These are phyloP conservation scores for Aproaerema taeniolella DNA, from an alignment of 2,888 invertebrate genomes.

Conservation along the genomic window DNA sequence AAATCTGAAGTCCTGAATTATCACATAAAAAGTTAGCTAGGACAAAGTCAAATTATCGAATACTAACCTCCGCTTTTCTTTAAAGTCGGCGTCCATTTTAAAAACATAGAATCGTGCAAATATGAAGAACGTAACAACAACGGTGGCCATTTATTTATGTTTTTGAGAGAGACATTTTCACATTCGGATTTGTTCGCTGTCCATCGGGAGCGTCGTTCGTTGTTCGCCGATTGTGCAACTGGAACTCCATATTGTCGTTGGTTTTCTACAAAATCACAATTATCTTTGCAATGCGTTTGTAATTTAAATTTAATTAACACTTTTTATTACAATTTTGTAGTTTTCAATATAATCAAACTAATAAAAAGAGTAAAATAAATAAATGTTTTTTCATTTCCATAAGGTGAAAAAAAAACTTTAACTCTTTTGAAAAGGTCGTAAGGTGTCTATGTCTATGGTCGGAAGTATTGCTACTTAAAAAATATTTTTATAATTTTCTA, in stretches of 20 bases:
- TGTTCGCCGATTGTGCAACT: conserved; percentile 31
- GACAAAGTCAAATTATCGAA: too few species aligned
- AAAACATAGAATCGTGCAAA: conserved; percentile 54
- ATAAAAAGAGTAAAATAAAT: neutral
- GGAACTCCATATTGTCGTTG: conserved; percentile 26
- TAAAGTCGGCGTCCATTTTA: conserved; percentile 69
- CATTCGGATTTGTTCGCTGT: conserved; percentile 55
- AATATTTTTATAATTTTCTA: too few species aligned
- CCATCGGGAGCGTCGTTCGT: conserved; percentile 29
- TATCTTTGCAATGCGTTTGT: neutral
- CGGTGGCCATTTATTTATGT: conserved; percentile 76
- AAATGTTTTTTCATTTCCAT: neutral
- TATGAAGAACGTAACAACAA: conserved; percentile 68
- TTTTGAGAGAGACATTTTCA: conserved; percentile 57
- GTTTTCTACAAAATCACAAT: neutral
- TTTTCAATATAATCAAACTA: too few species aligned
- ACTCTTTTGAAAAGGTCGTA: neutral
- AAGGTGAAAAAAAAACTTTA: neutral
- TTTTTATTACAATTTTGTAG: too few species aligned
- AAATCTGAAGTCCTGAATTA: conserved; percentile 26
- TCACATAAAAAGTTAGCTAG: conserved; percentile 6
- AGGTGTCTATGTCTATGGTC: too few species aligned
- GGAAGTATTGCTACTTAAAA: too few species aligned
- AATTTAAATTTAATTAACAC: neutral
- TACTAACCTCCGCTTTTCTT: conserved; percentile 50